These are phyloP conservation scores for Andrena minutula DNA, from an alignment of 2,888 invertebrate species.

Conservation along the genomic window DNA sequence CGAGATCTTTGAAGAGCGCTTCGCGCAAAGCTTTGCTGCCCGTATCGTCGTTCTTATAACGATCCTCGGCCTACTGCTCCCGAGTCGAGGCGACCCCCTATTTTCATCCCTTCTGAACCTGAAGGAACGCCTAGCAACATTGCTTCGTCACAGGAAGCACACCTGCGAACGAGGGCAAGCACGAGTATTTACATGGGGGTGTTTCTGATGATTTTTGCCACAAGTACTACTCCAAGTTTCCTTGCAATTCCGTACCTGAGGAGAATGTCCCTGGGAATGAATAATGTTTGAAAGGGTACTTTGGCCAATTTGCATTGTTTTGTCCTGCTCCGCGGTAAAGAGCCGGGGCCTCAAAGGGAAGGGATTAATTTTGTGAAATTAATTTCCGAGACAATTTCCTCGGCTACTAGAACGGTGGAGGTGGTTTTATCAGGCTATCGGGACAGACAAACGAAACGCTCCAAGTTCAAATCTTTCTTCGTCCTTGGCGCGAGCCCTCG, in stretches of 20 bases:
- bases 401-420: conserved; percentile 1
- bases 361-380: conserved; percentile 50
- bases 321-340: conserved; percentile 5
- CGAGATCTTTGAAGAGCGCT: conserved; percentile 35
- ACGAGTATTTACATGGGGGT: conserved; percentile 27
- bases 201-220: conserved; percentile 46
- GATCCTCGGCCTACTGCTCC: conserved; percentile 41
- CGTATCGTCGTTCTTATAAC: conserved; percentile 45
- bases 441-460: conserved; percentile 46
- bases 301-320: conserved; percentile 5
- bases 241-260: too few relatives aligned
- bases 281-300: not conserved
- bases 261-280: too few relatives aligned
- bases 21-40: conserved; percentile 17
- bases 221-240: too few relatives aligned
- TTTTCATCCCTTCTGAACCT: conserved; percentile 9
- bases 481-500: conserved; percentile 67
- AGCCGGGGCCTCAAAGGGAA: conserved; percentile 29
- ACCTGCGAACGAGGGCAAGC: not conserved
- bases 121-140: not conserved
- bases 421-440: conserved; percentile 41
- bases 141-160: conserved; percentile 14
- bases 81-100: conserved; percentile 3
- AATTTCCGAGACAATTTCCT: conserved; percentile 58
- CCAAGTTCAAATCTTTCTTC: conserved; percentile 58